A percentile compares a stretch with the other conserved stretches of the same genome.
phyloP scores from a whole-genome alignment of 1,140 invertebrate genomes.

The Potamilus streckersoni region DNA sequence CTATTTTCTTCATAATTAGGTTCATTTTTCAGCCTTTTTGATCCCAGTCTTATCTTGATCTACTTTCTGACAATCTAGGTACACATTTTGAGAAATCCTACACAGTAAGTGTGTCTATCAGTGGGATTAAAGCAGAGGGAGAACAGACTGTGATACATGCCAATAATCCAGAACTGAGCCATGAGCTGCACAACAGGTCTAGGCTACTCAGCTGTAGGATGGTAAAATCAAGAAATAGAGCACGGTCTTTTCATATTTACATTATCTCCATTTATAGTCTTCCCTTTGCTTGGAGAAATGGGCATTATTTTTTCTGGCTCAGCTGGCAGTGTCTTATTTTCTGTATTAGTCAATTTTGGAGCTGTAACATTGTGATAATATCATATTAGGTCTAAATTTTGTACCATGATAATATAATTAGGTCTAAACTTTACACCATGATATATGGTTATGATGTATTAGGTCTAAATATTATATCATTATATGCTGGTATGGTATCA shows the following conservation, averaged over 20 bases:
- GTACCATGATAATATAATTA: neutral
- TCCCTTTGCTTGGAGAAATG: neutral
- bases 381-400: neutral
- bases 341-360: neutral
- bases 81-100: slow-evolving; percentile 90
- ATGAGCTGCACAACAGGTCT: slow-evolving; percentile 80
- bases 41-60: neutral
- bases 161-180: slow-evolving; percentile 75
- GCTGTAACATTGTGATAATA: slow-evolving; percentile 9
- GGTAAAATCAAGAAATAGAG: slow-evolving; percentile 30
- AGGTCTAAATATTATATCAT: too few relatives aligned
- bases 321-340: too few relatives aligned
- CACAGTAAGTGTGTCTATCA: slow-evolving; percentile 83
- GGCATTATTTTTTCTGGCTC: slow-evolving; percentile 6
- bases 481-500: too few relatives aligned
- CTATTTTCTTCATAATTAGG: neutral
- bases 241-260: too few relatives aligned
- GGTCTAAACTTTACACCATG: too few relatives aligned
- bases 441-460: too few relatives aligned
- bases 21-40: neutral
- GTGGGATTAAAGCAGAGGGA: slow-evolving; percentile 76
- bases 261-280: too few relatives aligned
- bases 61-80: slow-evolving; percentile 60
- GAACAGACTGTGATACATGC: slow-evolving; percentile 45
- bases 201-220: slow-evolving; percentile 84